phyloP scores from a whole-genome alignment of 2,888 invertebrate species.

The Stenodera caucasica region DNA sequence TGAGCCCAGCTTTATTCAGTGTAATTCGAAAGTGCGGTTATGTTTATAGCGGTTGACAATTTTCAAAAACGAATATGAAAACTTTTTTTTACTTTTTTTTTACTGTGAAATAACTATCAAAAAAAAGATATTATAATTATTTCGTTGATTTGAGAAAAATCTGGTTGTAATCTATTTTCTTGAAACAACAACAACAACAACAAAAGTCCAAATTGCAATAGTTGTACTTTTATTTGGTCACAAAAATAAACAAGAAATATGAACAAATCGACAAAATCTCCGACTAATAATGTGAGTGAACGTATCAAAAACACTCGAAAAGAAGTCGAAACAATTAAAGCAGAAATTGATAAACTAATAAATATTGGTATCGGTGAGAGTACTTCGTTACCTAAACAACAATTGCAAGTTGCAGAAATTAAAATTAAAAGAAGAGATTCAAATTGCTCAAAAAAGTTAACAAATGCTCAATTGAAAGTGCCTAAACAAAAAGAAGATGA shows the following conservation, averaged over 20 bases:
- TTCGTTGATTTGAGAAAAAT: background rate
- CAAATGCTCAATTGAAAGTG: background rate
- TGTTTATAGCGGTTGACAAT: slow-evolving; percentile 22
- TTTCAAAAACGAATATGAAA: slow-evolving; percentile 15
- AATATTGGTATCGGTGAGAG: slow-evolving; percentile 34
- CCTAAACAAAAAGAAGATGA: background rate
- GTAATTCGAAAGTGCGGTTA: slow-evolving; percentile 16
- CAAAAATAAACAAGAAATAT: slow-evolving; percentile 7
- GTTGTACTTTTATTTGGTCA: background rate
- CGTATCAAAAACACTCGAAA: slow-evolving; percentile 46
- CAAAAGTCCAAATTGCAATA: background rate
- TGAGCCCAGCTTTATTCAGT: background rate
- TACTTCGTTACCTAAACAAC: background rate
- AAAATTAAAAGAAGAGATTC: background rate
- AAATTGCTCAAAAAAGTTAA: background rate
- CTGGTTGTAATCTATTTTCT: background rate
- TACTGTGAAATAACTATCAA: background rate
- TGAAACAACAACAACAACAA: background rate
- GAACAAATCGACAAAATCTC: background rate
- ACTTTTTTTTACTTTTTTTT: background rate
- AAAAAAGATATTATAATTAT: background rate
- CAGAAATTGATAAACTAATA: slow-evolving; percentile 48
- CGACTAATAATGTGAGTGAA: slow-evolving; percentile 33
- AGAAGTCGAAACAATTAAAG: slow-evolving; percentile 50
- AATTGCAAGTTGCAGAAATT: background rate